phyloP scores from a whole-genome alignment of 2,113 vertebrate species.

The Psettodes erumei region DNA sequence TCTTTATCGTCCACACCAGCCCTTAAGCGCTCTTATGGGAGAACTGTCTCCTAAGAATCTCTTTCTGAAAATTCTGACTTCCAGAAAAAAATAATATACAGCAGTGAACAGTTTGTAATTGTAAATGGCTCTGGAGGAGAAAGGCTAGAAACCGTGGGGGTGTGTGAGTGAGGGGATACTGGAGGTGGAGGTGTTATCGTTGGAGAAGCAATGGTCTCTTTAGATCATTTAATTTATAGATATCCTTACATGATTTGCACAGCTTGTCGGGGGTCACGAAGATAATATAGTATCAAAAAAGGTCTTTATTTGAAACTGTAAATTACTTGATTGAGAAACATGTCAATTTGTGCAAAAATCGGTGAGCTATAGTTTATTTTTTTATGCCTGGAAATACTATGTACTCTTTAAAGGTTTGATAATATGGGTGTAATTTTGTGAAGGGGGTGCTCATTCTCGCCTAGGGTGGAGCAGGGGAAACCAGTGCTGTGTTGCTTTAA shows the following conservation, averaged over 20 bases:
- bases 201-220: constrained; percentile 29
- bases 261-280: constrained; percentile 60
- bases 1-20: constrained; percentile 49
- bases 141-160: constrained; percentile 19
- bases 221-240: constrained; percentile 68
- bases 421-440: constrained; percentile 62
- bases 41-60: constrained; percentile 32
- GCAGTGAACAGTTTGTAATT: constrained; percentile 35
- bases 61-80: constrained; percentile 8
- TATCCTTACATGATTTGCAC: constrained; percentile 66
- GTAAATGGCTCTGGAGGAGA: constrained; percentile 32
- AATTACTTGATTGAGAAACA: constrained; percentile 64
- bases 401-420: constrained; percentile 62
- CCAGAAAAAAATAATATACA: constrained; percentile 13
- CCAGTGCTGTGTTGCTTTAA: constrained; percentile 51
- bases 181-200: constrained; percentile 35
- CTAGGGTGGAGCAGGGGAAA: constrained; percentile 32
- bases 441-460: constrained; percentile 22
- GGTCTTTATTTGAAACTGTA: constrained; percentile 70
- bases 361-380: constrained; percentile 77
- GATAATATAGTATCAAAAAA: constrained; percentile 54
- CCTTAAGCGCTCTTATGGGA: constrained; percentile 61
- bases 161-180: constrained; percentile 39
- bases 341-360: constrained; percentile 56
- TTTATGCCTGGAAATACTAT: constrained; percentile 73